Base-by-base conservation (phyloP, 2,113 vertebrate genomes). In the Phylloscopus trochiloides region DNA sequence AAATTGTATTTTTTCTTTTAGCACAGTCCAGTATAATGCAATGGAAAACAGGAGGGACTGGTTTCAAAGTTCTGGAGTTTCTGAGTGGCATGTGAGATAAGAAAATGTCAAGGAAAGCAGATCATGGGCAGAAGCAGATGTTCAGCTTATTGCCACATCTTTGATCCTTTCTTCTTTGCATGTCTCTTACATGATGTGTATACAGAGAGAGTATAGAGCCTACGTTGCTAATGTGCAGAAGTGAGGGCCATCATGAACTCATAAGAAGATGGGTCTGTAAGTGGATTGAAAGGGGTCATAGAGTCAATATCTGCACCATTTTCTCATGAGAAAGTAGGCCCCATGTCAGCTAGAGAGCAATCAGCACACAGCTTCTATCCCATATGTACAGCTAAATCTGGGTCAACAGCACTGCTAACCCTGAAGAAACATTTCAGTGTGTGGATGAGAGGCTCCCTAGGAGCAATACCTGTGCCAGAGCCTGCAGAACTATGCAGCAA, bases 61-160 rank as follows among this genome's bases (percentile, higher is more conserved):
- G 67, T 70, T 62, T 94, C 55, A 79, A 88, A 94, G 47, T 93
- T 86, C 92, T 90, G 67, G 34, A 90, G 75, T 86, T 97, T 94
- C 86, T 92, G 92, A 93, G 94, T 50, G 51, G 51, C 67, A 80
- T 47, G 55, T 40, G 43, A 96, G 95, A 95, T 95, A 96, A 94
- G 94, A 93, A 86, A 91, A 95, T 17, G 83, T 93, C 83, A 88
- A 92, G 65, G 48, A 94, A 97, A 96, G 86, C 71, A 86, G 75
- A 92, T 84, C 63, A 40, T 74, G 75, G 94, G 67, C 72, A 95
- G 91, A 90, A 92, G 91, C 88, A 96, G 94, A 94, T 92, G 79
- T 95, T 95, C 75, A 74, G 34, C 47, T 97, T 92, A 86, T 55
- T 55, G 67, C 57, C 52, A 45, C 51, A 40, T 80, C 79, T 90